Evolutionary conservation across 23 tunicate genomes (phyloP), one percentile per base, ranked within the genome.

Genomic region (Trididemnum miniatum): DNA sequence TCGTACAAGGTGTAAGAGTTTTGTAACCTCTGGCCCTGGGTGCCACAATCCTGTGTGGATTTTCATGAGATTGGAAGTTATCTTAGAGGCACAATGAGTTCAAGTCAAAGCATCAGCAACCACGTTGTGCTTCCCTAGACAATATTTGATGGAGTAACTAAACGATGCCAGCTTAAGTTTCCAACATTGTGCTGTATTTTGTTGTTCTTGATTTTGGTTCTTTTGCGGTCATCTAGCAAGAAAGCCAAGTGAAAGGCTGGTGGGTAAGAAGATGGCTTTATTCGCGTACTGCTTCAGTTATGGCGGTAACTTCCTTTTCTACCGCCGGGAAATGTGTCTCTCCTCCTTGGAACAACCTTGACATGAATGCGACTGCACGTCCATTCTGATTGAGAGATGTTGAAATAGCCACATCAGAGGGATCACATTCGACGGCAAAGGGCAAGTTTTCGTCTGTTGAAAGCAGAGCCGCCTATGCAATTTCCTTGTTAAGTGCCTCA

Each of bases 231-330:
- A 59, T 81, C 85, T 12, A 81, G 33, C 85, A 81, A 71, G 79
- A 81, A 81, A 7, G 85, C 78, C 71, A 35, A 20, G 77, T 64
- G 57, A 85, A 77, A 35, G 63, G 65, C 35, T 64, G 77, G 66
- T 35, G 38, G 25, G 36, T 15, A 24, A 81, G 34, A 26, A 34
- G 31, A 7, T 63, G 71, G 31, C 71, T 63, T 76, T 83, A 84
- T 59, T 77, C 77, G 12, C 72, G 34, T 2, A 77, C 82, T 20
- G 84, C 83, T 79, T 85, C 83, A 38, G 76, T 65, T 25, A 85
- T 65, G 40, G 77, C 65, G 24, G 77, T 71, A 1, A 77, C 84
- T 38, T 85, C 83, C 33, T 78, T 85, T 38, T 85, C 84, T 1
- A 37, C 77, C 9, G 83, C 69, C 1, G 77, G 83, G 32, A 79